Evolutionary conservation across 35 echinoderm and acorn worm species (phyloP).

Genomic region (Stichopus chloronotus): DNA sequence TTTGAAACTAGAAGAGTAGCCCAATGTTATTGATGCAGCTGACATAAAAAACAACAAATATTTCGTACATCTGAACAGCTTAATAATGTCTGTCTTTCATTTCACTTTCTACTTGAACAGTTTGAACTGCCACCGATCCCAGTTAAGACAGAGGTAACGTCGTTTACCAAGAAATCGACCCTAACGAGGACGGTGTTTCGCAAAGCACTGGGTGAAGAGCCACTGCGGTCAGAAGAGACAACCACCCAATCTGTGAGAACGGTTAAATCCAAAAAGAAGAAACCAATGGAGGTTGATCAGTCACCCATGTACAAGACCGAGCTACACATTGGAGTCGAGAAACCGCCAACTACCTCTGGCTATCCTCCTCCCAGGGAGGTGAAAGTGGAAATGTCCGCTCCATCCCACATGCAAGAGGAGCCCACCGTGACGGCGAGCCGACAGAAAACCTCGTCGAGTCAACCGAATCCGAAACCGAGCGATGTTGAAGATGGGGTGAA

Average conservation of each 20-base stretch:
- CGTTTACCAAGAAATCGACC: conserved; percentile 19
- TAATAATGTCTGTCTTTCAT: background rate
- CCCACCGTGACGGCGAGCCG: background rate
- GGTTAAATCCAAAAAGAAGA: background rate
- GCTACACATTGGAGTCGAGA: background rate
- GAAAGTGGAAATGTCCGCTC: background rate
- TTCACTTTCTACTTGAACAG: conserved; percentile 12
- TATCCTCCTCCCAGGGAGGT: background rate
- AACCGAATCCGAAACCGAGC: background rate
- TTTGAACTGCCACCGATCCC: conserved; percentile 7
- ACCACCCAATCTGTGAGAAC: background rate
- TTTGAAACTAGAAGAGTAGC: too few species aligned
- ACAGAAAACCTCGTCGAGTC: conserved; percentile 9
- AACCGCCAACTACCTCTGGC: background rate
- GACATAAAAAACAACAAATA: too few species aligned
- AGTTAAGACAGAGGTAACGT: background rate
- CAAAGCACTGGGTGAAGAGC: background rate
- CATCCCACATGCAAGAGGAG: background rate
- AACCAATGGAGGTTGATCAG: background rate
- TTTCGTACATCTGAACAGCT: background rate
- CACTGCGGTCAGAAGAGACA: background rate
- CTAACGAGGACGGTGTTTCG: background rate
- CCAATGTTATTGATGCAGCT: too few species aligned
- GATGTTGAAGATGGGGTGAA: background rate
- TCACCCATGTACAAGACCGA: conserved; percentile 12